These are phyloP conservation scores for Cancer borealis DNA, from an alignment of 2,888 invertebrate genomes.

Conservation along the genomic window DNA sequence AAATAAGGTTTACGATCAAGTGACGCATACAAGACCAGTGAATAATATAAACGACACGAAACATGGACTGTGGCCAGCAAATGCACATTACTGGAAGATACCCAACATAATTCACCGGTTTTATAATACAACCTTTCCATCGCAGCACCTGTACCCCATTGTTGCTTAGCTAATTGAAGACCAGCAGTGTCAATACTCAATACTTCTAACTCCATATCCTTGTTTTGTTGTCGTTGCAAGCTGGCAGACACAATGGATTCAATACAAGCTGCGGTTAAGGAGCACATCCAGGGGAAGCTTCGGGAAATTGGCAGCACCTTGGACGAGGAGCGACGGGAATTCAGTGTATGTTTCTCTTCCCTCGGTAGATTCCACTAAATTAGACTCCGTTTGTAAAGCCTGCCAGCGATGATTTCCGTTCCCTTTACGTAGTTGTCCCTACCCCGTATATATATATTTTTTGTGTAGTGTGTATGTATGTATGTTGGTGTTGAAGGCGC, in stretches of 20 bases:
- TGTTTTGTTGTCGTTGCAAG: conserved; percentile 54
- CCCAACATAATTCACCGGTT: neutral
- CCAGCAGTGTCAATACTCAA: neutral
- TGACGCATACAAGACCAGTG: neutral
- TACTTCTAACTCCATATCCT: neutral
- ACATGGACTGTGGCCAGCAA: neutral
- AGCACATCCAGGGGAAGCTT: conserved; percentile 71
- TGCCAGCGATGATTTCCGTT: too few species aligned
- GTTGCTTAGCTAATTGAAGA: neutral
- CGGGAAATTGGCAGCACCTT: conserved; percentile 72
- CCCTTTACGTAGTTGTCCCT: neutral
- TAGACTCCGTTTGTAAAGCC: too few species aligned
- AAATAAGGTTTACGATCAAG: neutral
- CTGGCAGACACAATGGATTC: conserved; percentile 65
- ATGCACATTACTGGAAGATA: neutral
- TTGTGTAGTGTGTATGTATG: neutral
- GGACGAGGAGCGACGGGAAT: conserved; percentile 70
- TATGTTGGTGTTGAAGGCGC: neutral
- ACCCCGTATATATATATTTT: neutral
- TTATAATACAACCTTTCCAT: neutral
- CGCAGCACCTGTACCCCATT: neutral
- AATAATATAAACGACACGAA: neutral
- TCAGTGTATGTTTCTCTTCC: conserved; percentile 69
- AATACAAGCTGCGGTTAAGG: conserved; percentile 71
- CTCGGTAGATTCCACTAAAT: conserved; percentile 36